Percentiles rank a stretch among this genome's conserved stretches.
phyloP scores from a whole-genome alignment of 2,113 vertebrate genomes.

The Chloropsis hardwickii region DNA sequence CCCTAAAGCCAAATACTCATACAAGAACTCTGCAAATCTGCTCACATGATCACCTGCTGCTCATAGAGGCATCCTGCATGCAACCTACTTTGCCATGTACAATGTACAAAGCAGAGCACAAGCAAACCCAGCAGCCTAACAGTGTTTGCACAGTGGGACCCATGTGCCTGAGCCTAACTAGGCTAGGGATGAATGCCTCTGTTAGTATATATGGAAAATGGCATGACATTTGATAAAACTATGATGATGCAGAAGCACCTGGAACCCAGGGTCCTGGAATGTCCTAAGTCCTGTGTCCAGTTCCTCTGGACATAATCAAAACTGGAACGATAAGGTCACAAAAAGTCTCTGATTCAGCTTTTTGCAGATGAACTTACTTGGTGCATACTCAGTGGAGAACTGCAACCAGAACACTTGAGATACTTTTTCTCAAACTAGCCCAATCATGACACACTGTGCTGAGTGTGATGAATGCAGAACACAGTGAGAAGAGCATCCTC shows the following conservation, averaged over 20 bases:
- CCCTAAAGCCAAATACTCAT: background rate
- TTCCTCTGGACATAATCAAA: background rate
- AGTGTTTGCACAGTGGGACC: background rate
- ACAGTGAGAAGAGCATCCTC: background rate
- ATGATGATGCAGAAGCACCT: background rate
- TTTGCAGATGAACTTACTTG: background rate
- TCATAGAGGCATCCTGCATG: background rate
- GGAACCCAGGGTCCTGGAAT: background rate
- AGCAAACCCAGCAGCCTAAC: background rate
- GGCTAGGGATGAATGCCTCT: background rate
- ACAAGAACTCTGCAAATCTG: background rate
- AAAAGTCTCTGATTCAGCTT: background rate
- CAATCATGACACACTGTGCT: background rate
- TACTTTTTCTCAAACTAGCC: background rate
- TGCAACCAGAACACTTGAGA: background rate
- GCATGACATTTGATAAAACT: background rate
- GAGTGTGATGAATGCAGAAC: background rate
- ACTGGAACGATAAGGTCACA: background rate
- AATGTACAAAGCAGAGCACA: background rate
- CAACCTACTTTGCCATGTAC: background rate
- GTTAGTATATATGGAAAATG: background rate
- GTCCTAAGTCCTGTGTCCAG: background rate
- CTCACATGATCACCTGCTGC: background rate
- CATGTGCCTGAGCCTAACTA: accelerated
- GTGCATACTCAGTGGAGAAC: background rate